These are phyloP conservation scores for Neolamprologus variostigma DNA, from an alignment of 2,113 vertebrate species.

Conservation along the genomic window DNA sequence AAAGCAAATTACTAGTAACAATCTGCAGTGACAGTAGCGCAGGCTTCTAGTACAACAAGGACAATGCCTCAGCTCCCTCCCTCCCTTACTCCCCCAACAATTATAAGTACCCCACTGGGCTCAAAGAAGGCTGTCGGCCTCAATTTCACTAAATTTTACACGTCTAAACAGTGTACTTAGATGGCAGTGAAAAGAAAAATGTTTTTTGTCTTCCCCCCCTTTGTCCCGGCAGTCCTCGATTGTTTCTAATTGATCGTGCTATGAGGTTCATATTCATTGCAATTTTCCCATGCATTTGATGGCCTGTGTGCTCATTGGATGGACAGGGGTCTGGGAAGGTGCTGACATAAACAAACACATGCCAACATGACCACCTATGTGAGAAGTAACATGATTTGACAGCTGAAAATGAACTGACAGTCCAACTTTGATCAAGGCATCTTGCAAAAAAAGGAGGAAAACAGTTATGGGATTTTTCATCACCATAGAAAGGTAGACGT, in stretches of 20 bases:
- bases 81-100: slow-evolving; percentile 55
- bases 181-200: slow-evolving; percentile 57
- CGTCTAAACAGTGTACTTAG: slow-evolving; percentile 47
- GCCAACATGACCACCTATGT: slow-evolving; percentile 5
- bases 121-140: slow-evolving; percentile 54
- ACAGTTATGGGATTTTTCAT: background rate
- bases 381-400: background rate
- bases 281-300: slow-evolving; percentile 52
- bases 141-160: slow-evolving; percentile 50
- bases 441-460: background rate
- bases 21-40: slow-evolving; percentile 21
- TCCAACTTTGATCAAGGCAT: background rate
- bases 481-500: background rate
- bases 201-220: slow-evolving; percentile 36
- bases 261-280: slow-evolving; percentile 43
- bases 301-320: slow-evolving; percentile 21
- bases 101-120: slow-evolving; percentile 67
- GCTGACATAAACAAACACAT: slow-evolving; percentile 22
- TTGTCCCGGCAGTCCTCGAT: slow-evolving; percentile 36
- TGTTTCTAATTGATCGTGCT: slow-evolving; percentile 60
- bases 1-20: slow-evolving; percentile 66
- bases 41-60: slow-evolving; percentile 18
- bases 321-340: slow-evolving; percentile 35
- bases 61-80: slow-evolving; percentile 46
- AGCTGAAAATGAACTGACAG: background rate